These are phyloP conservation scores for Melanogrammus aeglefinus DNA, from an alignment of 2,797 vertebrate genomes.

Conservation along the genomic window DNA sequence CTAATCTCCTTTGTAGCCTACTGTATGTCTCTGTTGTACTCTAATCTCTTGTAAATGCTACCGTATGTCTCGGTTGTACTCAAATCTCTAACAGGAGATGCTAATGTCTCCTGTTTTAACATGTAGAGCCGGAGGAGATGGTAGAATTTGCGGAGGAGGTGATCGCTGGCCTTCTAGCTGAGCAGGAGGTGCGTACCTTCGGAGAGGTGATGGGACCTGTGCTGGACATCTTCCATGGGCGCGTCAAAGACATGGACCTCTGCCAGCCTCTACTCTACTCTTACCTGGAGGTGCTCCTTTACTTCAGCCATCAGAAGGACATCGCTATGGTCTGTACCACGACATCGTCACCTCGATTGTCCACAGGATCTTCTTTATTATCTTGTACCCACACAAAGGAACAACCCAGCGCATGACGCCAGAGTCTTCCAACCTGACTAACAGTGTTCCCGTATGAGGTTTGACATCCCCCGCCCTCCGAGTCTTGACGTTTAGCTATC, in stretches of 20 bases:
- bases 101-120: conserved; percentile 1
- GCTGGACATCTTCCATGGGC: conserved; percentile 85
- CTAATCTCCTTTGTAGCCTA: conserved; percentile 4
- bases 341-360: not conserved
- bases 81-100: not conserved
- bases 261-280: conserved; percentile 89
- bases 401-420: not conserved
- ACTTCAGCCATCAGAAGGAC: conserved; percentile 91
- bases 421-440: not conserved
- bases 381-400: too few species aligned
- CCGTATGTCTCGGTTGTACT: not conserved
- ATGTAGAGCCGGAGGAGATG: conserved; percentile 85
- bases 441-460: not conserved
- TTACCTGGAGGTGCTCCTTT: conserved; percentile 90
- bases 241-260: conserved; percentile 90
- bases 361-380: not conserved
- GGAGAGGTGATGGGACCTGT: conserved; percentile 91
- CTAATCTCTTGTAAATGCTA: not conserved
- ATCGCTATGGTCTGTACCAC: conserved; percentile 81
- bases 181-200: conserved; percentile 94
- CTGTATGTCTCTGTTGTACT: not conserved
- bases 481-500: not conserved
- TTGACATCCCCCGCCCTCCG: not conserved
- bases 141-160: conserved; percentile 91
- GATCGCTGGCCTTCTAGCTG: conserved; percentile 78